Base-by-base conservation (phyloP, 2,113 vertebrate species). In the Pleuronectes platessa region DNA sequence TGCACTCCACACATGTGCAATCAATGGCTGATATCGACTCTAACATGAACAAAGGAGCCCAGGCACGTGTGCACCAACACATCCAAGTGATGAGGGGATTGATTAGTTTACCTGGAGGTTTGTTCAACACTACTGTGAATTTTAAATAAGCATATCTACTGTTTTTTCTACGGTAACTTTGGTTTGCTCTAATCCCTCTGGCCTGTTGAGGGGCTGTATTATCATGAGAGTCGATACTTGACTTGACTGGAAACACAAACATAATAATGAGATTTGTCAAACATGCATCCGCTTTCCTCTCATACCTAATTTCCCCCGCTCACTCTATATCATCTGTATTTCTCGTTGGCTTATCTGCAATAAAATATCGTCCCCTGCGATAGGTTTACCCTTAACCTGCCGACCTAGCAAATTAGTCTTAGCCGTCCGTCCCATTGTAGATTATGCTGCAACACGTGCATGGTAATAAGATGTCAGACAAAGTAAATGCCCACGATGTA, bases 401-500 rank as follows among this genome's bases (percentile, higher is more conserved):
- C 78, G 91, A 89, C 85, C 91, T 89, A 92, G 87, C 83, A 94
- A 94, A 94, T 94, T 93, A 94, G 88, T 92, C 86, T 92, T 89
- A 91, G 72, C 85, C 85, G 85, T 93, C 73, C 89, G 87, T 93
- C 92, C 83, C 83, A 67, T 72, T 91, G 85, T 81, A 92, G 83
- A 93, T 94, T 95, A 94, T 94, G 88, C 92, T 92, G 86, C 92
- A 90, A 93, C 90, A 93, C 90, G 87, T 85, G 80, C 82, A 78
- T 23, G 71, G 61, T 93, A 94, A 94, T 94, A 94, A 90, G 87
- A 64, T 90, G 86, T 90, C 90, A 94, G 90, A 93, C 94, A 95
- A 95, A 96, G 90, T 84, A 95, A 96, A 94, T 91, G 86, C 78
- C 94, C 92, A 76, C 78, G 71, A 90, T 88, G 91, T 83, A 90